Conservation (phyloP, 2,113 vertebrate genomes). For the Penelope pileata region DNA sequence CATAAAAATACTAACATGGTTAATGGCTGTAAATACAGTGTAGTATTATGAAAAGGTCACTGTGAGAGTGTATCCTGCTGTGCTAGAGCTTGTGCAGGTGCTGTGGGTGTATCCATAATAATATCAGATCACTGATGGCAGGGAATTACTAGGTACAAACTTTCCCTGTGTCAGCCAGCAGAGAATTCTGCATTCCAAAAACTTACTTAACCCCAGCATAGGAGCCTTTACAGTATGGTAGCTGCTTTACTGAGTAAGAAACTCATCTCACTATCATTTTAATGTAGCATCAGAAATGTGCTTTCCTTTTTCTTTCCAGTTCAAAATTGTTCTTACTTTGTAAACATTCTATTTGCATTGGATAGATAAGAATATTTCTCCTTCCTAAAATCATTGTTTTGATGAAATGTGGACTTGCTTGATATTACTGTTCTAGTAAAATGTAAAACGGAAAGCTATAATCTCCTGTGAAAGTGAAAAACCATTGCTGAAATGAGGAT, state of each 20-base stretch:
- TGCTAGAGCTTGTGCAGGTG: constrained; percentile 39
- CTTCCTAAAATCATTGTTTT: not conserved
- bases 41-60: constrained; percentile 39
- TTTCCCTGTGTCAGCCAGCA: not conserved
- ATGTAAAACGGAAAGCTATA: not conserved
- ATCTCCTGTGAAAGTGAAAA: constrained; percentile 24
- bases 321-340: not conserved
- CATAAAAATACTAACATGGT: not conserved
- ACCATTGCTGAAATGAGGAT: not conserved
- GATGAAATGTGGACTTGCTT: not conserved
- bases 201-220: not conserved
- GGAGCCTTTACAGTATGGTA: not conserved
- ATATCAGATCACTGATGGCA: constrained; percentile 20
- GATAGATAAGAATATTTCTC: not conserved
- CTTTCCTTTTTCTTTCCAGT: not conserved
- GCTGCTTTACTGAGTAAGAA: not conserved
- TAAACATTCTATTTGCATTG: not conserved
- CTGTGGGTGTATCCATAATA: constrained; percentile 16
- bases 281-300: not conserved
- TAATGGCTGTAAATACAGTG: not conserved
- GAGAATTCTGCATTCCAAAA: constrained; percentile 38
- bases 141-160: constrained; percentile 24
- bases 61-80: constrained; percentile 31
- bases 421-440: not conserved
- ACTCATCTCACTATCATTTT: not conserved